These are phyloP conservation scores for Melanotaenia trifasciata DNA, from an alignment of 2,797 vertebrate genomes.

Conservation along the genomic window DNA sequence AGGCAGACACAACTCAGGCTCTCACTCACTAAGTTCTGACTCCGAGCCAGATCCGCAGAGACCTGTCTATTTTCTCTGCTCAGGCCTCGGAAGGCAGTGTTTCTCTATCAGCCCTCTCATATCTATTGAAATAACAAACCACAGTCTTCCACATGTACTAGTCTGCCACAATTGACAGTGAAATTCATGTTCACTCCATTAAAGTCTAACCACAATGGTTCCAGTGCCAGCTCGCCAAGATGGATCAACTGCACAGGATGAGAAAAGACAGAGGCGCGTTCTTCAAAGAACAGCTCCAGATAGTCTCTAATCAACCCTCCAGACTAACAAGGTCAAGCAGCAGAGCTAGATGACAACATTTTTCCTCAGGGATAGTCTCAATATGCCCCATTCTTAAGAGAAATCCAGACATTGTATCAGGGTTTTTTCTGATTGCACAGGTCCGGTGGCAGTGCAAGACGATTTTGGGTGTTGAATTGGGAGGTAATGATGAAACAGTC, in stretches of 20 bases:
- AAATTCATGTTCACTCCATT: conserved; percentile 81
- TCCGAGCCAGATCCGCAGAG: conserved; percentile 73
- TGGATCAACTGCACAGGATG: conserved; percentile 73
- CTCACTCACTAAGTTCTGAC: conserved; percentile 63
- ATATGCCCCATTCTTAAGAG: conserved; percentile 82
- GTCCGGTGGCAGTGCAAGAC: conserved; percentile 86
- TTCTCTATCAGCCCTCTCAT: conserved; percentile 76
- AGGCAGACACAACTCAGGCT: conserved; percentile 71
- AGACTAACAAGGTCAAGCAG: conserved; percentile 78
- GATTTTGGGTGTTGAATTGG: conserved; percentile 86
- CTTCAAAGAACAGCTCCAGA: conserved; percentile 73
- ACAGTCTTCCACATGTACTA: conserved; percentile 55
- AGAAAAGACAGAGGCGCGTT: conserved; percentile 69
- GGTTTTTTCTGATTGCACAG: conserved; percentile 85
- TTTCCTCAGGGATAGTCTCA: conserved; percentile 82
- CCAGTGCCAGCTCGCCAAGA: conserved; percentile 79
- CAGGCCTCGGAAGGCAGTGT: conserved; percentile 61
- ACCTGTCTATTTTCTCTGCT: conserved; percentile 77
- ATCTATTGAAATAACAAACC: conserved; percentile 81
- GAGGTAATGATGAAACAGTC: conserved; percentile 89
- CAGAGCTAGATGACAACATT: conserved; percentile 78
- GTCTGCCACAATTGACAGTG: conserved; percentile 70
- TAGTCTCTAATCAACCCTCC: conserved; percentile 70
- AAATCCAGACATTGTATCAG: conserved; percentile 93
- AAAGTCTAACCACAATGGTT: conserved; percentile 63